A percentile compares a stretch with the other conserved stretches of the same genome.
Conservation (phyloP, 2,888 invertebrate species). For the Orthosia gracilis region DNA sequence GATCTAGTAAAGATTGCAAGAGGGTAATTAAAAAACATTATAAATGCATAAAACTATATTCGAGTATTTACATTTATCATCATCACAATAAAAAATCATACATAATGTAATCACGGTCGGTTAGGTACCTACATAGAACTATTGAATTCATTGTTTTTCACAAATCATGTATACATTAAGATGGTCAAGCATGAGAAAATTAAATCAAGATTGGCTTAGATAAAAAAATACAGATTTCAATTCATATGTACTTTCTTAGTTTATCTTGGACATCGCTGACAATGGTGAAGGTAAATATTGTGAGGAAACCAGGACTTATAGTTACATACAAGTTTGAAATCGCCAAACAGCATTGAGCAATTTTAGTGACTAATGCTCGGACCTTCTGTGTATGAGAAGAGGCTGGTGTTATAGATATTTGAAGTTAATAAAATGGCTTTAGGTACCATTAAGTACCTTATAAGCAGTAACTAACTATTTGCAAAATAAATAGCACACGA, state of each 20-base stretch:
- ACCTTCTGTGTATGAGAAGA: no score
- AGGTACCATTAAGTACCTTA: no score
- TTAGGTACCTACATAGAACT: background rate
- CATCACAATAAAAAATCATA: slow-evolving; percentile 7
- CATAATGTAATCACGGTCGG: background rate
- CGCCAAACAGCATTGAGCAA: no score
- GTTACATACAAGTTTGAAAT: no score
- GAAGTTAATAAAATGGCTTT: background rate
- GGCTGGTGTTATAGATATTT: background rate
- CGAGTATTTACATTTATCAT: slow-evolving; percentile 30
- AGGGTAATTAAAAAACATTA: no score
- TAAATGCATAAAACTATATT: slow-evolving; percentile 32
- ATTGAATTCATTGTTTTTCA: slow-evolving; percentile 21
- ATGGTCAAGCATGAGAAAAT: background rate
- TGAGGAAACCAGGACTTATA: no score
- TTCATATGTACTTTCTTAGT: no score
- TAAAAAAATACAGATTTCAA: background rate
- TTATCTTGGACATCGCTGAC: no score
- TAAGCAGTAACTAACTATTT: background rate
- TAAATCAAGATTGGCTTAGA: background rate
- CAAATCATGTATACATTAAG: background rate
- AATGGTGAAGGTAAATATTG: no score
- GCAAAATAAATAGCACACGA: background rate
- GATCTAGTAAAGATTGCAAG: no score
- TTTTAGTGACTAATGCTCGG: no score